Evolutionary conservation across 2,113 vertebrate species (phyloP).

Genomic region (Cyphomyrus discorhynchus): DNA sequence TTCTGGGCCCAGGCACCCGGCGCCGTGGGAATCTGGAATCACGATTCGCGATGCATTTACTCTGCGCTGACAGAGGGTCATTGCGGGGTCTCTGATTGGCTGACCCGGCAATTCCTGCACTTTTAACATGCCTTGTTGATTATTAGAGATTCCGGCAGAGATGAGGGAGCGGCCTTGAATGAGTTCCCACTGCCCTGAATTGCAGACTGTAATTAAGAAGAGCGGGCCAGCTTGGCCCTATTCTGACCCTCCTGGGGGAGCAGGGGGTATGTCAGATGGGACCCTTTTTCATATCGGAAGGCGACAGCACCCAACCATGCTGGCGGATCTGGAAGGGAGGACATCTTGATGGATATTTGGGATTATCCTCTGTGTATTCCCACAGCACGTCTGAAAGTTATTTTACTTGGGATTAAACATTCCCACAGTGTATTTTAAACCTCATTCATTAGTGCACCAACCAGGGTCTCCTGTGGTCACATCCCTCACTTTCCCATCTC

Average conservation of each 20-base stretch:
- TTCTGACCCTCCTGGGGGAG: conserved; percentile 10
- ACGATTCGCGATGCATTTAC: background rate
- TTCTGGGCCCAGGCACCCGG: background rate
- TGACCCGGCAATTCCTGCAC: background rate
- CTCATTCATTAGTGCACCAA: background rate
- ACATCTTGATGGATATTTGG: background rate
- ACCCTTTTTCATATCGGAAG: conserved; percentile 20
- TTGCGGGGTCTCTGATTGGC: background rate
- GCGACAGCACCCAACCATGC: background rate
- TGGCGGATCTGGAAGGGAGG: background rate
- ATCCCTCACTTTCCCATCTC: background rate
- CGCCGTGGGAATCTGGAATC: conserved; percentile 9
- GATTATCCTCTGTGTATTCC: background rate
- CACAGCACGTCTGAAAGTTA: background rate
- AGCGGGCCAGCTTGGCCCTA: background rate
- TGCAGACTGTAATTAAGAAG: conserved; percentile 3
- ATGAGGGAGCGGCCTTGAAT: background rate
- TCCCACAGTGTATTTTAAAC: background rate
- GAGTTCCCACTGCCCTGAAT: conserved; percentile 1
- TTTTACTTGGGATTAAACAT: background rate
- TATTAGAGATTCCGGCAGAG: background rate
- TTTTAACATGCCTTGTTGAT: conserved; percentile 4
- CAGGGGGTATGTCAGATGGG: conserved; percentile 9
- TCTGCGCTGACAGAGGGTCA: background rate
- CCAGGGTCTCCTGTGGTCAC: background rate